Percentiles rank a stretch among this genome's conserved stretches.
Conservation (phyloP, 2,113 vertebrate species). For the Thalassarche chlororhynchos region DNA sequence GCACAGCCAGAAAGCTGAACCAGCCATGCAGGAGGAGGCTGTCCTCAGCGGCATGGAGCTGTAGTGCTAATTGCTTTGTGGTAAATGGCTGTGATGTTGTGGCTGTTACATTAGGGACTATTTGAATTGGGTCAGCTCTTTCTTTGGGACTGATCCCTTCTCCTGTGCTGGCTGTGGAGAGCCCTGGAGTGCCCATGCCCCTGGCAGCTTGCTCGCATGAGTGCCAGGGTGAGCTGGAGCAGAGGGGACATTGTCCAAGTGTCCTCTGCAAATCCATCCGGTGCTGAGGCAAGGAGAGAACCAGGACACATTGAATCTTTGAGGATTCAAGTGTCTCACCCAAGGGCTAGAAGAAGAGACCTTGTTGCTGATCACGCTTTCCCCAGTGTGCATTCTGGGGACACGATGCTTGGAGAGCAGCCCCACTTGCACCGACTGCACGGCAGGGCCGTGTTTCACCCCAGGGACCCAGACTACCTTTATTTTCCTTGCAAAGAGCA, state of each 20-base stretch:
- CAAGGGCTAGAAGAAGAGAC: neutral
- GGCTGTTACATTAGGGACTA: neutral
- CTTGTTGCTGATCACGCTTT: neutral
- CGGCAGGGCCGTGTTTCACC: neutral
- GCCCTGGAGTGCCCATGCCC: neutral
- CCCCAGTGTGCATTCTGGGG: neutral
- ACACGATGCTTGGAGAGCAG: neutral
- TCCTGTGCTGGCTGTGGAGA: neutral
- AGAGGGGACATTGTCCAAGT: too few relatives aligned
- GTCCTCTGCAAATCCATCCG: neutral
- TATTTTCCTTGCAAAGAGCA: neutral
- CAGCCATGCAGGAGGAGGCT: neutral
- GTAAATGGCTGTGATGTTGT: accelerated
- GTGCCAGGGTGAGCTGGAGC: neutral
- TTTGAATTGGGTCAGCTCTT: neutral
- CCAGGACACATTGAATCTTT: neutral
- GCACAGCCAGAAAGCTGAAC: too few relatives aligned
- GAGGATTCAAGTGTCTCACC: neutral
- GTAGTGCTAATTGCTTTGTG: neutral
- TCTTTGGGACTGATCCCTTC: neutral
- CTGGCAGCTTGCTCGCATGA: neutral
- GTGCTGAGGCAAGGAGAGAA: neutral
- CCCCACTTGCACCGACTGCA: neutral
- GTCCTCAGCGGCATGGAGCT: neutral
- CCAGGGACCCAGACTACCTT: neutral